A percentile compares a stretch with the other conserved stretches of the same genome.
phyloP scores from a whole-genome alignment of 2,797 vertebrate species.

The Sebastes ruberrimus region DNA sequence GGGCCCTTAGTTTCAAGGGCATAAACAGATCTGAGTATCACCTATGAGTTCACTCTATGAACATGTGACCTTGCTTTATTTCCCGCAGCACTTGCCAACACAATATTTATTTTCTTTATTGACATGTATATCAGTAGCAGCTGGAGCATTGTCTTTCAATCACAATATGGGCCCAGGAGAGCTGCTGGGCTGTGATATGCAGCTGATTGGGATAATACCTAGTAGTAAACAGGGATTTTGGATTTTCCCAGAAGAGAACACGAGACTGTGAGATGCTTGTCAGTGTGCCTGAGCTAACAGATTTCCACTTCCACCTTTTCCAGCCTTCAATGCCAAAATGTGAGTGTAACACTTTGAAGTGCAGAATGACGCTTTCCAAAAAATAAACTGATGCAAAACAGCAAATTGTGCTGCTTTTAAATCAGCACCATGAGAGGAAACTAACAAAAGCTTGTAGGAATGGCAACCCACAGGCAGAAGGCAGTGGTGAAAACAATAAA shows the following conservation, averaged over 20 bases:
- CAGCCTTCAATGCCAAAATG: constrained; percentile 30
- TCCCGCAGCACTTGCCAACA: background rate
- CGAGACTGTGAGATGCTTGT: constrained; percentile 44
- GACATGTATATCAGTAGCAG: constrained; percentile 29
- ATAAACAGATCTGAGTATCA: constrained; percentile 78
- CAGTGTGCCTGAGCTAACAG: constrained; percentile 18
- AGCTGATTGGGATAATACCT: constrained; percentile 63
- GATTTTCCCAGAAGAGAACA: constrained; percentile 42
- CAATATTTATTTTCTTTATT: constrained; percentile 39
- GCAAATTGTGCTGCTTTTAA: background rate
- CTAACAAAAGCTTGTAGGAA: background rate
- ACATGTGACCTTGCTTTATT: constrained; percentile 26
- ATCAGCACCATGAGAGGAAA: background rate
- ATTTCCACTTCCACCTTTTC: constrained; percentile 35
- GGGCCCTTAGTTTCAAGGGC: constrained; percentile 82
- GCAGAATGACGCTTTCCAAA: constrained; percentile 9
- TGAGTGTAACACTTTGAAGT: constrained; percentile 2
- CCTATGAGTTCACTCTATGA: constrained; percentile 14
- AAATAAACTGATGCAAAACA: constrained; percentile 1
- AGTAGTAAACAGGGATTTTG: constrained; percentile 50
- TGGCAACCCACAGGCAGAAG: background rate
- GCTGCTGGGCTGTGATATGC: constrained; percentile 34
- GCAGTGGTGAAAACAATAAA: background rate
- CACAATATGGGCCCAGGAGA: constrained; percentile 28
- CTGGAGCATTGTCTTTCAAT: constrained; percentile 37